phyloP scores from a whole-genome alignment of 2,888 invertebrate genomes.

The Xylota segnis region DNA sequence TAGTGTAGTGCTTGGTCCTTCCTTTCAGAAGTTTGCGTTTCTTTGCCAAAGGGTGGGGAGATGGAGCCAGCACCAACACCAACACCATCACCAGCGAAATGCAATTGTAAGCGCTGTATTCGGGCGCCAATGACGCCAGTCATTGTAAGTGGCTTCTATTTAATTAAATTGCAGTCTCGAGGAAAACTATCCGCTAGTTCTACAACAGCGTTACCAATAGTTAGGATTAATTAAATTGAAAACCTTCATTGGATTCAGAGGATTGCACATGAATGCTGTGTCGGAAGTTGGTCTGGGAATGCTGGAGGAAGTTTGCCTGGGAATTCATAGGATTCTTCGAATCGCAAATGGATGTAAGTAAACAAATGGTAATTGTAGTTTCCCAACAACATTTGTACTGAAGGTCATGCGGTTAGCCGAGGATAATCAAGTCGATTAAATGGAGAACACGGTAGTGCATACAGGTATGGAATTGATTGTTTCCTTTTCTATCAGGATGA shows the following conservation, averaged over 20 bases:
- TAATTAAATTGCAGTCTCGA: slow-evolving; percentile 67
- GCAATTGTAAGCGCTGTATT: slow-evolving; percentile 33
- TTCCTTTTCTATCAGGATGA: background rate
- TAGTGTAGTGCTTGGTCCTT: slow-evolving; percentile 55
- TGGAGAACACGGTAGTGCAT: background rate
- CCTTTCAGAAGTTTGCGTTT: slow-evolving; percentile 1
- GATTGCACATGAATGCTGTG: slow-evolving; percentile 30
- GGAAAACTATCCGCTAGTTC: slow-evolving; percentile 41
- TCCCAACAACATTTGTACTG: slow-evolving; percentile 22
- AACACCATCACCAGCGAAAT: slow-evolving; percentile 20
- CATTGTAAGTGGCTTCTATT: slow-evolving; percentile 70
- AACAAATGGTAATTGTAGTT: slow-evolving; percentile 42
- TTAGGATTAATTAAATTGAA: slow-evolving; percentile 74
- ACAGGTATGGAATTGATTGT: background rate
- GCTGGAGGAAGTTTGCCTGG: background rate
- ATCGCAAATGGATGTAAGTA: slow-evolving; percentile 4
- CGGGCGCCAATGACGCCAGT: slow-evolving; percentile 45
- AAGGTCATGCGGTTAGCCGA: slow-evolving; percentile 27
- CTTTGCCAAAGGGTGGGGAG: background rate
- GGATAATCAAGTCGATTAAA: slow-evolving; percentile 11
- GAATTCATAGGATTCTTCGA: slow-evolving; percentile 29
- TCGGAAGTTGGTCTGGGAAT: background rate
- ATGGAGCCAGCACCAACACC: no score
- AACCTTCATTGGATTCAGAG: slow-evolving; percentile 54
- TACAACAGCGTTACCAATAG: slow-evolving; percentile 60